Conservation (phyloP, 2,797 vertebrate genomes). For the Scolopax rusticola region DNA sequence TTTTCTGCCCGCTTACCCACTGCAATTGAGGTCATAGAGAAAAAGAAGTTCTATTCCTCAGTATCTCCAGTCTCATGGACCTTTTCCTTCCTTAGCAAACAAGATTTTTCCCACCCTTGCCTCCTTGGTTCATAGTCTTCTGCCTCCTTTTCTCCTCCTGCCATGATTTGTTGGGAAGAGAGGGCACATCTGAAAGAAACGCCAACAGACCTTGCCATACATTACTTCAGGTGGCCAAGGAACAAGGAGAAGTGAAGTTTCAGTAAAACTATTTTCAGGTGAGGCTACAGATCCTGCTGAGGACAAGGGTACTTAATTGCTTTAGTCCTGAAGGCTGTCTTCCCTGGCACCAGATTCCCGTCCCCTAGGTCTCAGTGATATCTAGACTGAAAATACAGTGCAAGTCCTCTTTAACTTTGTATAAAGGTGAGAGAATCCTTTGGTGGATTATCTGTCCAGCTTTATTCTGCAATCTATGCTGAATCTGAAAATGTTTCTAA, state of each 20-base stretch:
- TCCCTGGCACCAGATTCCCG: neutral
- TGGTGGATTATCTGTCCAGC: neutral
- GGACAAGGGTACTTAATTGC: neutral
- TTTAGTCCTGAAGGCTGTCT: neutral
- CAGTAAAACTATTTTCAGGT: neutral
- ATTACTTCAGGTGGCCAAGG: neutral
- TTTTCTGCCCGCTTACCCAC: neutral
- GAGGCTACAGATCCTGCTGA: neutral
- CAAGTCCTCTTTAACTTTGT: neutral
- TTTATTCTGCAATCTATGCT: neutral
- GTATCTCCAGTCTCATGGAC: neutral
- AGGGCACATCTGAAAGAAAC: neutral
- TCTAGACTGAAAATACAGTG: neutral
- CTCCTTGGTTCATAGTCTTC: neutral
- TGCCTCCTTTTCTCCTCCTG: neutral
- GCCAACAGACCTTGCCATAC: neutral
- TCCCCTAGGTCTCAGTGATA: fast-evolving
- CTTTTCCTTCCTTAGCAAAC: neutral
- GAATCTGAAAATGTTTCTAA: neutral
- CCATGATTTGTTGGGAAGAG: neutral
- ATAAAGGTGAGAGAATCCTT: neutral
- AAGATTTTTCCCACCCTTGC: neutral
- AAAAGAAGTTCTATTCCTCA: neutral
- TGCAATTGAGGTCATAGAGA: neutral
- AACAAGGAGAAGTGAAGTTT: neutral